A percentile compares a stretch with the other conserved stretches of the same genome.
phyloP scores from a whole-genome alignment of 1,140 invertebrate genomes.

The Nephila pilipes region DNA sequence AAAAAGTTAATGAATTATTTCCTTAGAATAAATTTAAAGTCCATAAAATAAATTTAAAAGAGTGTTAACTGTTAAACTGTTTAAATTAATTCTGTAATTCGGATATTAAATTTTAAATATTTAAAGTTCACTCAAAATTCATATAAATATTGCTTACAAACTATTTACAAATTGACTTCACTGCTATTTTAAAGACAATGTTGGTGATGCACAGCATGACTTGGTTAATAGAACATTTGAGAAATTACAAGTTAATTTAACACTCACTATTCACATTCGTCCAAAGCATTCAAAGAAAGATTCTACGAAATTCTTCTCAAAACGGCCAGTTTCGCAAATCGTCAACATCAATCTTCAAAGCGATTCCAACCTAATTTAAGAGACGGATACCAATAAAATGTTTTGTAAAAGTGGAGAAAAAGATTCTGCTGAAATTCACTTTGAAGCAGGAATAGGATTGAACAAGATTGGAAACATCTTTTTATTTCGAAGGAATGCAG shows the following conservation, averaged over 20 bases:
- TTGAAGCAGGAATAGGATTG: constrained; percentile 31
- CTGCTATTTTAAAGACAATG: background rate
- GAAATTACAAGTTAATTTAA: background rate
- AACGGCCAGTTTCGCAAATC: constrained; percentile 5
- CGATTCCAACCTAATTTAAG: constrained; percentile 40
- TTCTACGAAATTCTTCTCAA: background rate
- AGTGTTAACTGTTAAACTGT: too few species aligned
- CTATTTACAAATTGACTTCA: too few species aligned
- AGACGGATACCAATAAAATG: constrained; percentile 13
- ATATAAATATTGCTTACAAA: too few species aligned
- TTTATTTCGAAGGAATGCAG: background rate
- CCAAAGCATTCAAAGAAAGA: background rate
- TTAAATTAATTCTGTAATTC: too few species aligned
- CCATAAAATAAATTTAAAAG: too few species aligned
- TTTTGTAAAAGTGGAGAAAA: constrained; percentile 11
- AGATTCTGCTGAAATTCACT: constrained; percentile 22
- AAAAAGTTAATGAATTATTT: too few species aligned
- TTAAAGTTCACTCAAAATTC: too few species aligned
- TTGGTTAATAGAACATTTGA: background rate
- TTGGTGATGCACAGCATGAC: background rate
- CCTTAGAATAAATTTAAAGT: too few species aligned
- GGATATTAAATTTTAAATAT: too few species aligned
- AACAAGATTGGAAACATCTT: constrained; percentile 18
- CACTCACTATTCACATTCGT: background rate
- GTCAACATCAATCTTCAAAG: constrained; percentile 44